Conservation (phyloP, 2,797 vertebrate genomes). For the Hypotaenidia okinawae region DNA sequence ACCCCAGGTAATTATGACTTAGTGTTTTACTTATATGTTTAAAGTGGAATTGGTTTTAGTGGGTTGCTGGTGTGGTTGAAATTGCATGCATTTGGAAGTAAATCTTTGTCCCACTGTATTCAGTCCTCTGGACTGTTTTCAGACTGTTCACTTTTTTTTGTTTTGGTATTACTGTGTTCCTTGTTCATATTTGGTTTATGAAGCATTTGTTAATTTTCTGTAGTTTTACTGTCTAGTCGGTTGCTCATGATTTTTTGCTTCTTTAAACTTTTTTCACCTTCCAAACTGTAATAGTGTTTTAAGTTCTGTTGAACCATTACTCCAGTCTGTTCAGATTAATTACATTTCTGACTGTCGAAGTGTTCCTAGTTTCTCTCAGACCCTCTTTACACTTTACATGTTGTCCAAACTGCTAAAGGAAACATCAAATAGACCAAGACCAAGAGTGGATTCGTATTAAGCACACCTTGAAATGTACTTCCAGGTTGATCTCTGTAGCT, state of each 20-base stretch:
- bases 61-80: neutral
- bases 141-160: neutral
- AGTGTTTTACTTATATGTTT: neutral
- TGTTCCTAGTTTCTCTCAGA: neutral
- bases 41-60: neutral
- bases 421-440: neutral
- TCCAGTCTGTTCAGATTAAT: neutral
- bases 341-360: neutral
- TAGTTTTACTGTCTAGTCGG: neutral
- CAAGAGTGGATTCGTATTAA: neutral
- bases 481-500: neutral
- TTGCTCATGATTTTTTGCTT: neutral
- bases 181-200: neutral
- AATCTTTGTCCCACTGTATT: neutral
- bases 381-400: neutral
- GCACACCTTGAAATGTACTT: neutral
- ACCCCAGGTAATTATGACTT: conserved; percentile 85
- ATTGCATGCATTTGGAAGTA: neutral
- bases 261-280: neutral
- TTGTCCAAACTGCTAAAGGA: neutral
- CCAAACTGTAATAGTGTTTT: neutral
- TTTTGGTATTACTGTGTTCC: neutral
- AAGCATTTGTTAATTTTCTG: neutral
- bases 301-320: neutral
- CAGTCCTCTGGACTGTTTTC: neutral